Evolutionary conservation across 2,888 invertebrate genomes (phyloP).

Genomic region (Adelphocoris suturalis): DNA sequence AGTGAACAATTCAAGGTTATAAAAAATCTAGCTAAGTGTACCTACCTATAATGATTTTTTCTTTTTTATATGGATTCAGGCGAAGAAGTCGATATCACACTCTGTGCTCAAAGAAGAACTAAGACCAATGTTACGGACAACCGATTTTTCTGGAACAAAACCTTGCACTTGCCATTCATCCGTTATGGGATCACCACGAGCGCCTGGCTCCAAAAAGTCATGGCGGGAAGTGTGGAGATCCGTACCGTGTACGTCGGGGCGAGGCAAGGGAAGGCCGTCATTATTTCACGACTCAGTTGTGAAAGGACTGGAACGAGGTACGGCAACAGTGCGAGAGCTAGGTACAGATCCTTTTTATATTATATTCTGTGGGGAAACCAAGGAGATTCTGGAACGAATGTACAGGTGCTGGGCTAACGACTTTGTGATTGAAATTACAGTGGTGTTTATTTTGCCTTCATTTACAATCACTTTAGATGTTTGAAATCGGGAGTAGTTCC

Average conservation of each 20-base stretch:
- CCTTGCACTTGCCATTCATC: constrained; percentile 94
- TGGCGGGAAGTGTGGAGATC: constrained; percentile 98
- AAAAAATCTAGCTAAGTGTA: no score
- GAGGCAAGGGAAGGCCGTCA: constrained; percentile 94
- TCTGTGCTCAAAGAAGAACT: constrained; percentile 94
- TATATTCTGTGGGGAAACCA: neutral
- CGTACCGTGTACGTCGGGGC: constrained; percentile 98
- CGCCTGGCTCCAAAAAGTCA: constrained; percentile 95
- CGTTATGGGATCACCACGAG: constrained; percentile 94
- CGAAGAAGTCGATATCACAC: constrained; percentile 90
- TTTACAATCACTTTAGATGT: no score
- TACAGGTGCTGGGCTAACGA: neutral
- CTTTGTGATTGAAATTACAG: neutral
- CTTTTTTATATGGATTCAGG: constrained; percentile 76
- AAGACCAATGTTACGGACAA: constrained; percentile 92
- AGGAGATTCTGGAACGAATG: constrained; percentile 16
- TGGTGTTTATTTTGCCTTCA: neutral
- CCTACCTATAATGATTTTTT: no score
- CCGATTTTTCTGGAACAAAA: constrained; percentile 87
- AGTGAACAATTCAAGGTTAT: no score
- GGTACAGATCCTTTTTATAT: constrained; percentile 22
- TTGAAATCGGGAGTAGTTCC: no score
- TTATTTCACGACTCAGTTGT: constrained; percentile 96
- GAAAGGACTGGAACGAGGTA: constrained; percentile 94
- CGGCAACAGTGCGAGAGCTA: neutral